These are phyloP conservation scores for Contarinia nasturtii DNA, from an alignment of 1,140 invertebrate species.

Conservation along the genomic window DNA sequence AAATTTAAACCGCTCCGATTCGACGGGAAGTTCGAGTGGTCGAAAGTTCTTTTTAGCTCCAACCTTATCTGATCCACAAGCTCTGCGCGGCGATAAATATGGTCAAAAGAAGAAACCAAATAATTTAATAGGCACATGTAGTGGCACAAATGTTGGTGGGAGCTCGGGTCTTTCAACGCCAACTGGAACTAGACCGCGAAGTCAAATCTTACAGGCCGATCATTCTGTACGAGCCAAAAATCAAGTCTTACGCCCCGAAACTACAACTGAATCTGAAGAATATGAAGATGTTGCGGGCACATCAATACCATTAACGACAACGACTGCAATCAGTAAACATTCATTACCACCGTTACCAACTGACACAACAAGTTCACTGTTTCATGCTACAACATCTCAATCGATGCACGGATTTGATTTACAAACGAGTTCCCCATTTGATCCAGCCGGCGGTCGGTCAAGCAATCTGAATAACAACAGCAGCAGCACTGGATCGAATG, in stretches of 20 bases:
- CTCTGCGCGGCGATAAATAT: slow-evolving; percentile 44
- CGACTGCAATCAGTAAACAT: too few relatives aligned
- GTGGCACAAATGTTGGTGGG: slow-evolving; percentile 1
- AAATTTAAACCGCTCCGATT: slow-evolving; percentile 45
- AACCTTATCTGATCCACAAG: slow-evolving; percentile 67
- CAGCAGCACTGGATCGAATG: neutral
- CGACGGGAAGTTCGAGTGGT: slow-evolving; percentile 57
- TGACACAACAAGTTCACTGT: too few relatives aligned
- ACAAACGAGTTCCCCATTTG: neutral
- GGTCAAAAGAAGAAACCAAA: slow-evolving; percentile 15
- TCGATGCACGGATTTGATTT: neutral
- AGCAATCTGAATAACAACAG: neutral
- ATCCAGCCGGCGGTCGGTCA: neutral
- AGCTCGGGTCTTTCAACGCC: slow-evolving; percentile 1
- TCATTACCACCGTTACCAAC: too few relatives aligned
- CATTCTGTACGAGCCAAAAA: too few relatives aligned
- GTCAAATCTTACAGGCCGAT: too few relatives aligned
- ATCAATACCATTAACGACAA: too few relatives aligned
- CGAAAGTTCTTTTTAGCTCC: slow-evolving; percentile 67
- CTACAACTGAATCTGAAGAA: too few relatives aligned
- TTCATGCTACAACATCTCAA: neutral
- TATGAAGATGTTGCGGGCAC: too few relatives aligned
- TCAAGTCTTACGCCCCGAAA: too few relatives aligned
- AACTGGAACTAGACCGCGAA: neutral
- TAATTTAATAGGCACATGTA: slow-evolving; percentile 10